A percentile compares a stretch with the other conserved stretches of the same genome.
These are phyloP conservation scores for Galleria mellonella DNA, from an alignment of 1,140 invertebrate species.

Conservation along the genomic window DNA sequence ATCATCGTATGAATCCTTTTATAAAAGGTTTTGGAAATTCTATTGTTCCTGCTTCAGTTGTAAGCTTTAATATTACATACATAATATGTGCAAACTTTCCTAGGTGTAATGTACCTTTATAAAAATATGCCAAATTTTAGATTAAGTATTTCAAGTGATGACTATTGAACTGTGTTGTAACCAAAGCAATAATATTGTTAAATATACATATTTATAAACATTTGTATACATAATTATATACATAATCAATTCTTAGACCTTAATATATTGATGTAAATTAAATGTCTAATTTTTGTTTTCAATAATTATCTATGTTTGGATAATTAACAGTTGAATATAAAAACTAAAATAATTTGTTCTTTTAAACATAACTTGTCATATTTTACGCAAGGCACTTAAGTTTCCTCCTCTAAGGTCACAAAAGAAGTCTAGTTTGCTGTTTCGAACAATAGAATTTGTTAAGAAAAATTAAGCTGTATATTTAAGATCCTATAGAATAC, in stretches of 20 bases:
- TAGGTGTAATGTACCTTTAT: conserved; percentile 32
- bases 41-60: conserved; percentile 56
- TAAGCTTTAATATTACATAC: conserved; percentile 48
- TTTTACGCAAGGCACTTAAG: not conserved
- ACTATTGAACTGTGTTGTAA: conserved; percentile 62
- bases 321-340: conserved; percentile 36
- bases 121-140: conserved; percentile 65
- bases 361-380: conserved; percentile 2
- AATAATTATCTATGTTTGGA: too few relatives aligned
- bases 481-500: conserved; percentile 12
- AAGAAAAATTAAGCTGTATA: conserved; percentile 28
- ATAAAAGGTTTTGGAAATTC: not conserved
- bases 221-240: conserved; percentile 33
- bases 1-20: too few relatives aligned
- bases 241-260: conserved; percentile 52
- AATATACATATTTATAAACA: conserved; percentile 64
- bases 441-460: conserved; percentile 10
- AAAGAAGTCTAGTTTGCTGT: conserved; percentile 15
- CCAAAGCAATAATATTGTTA: conserved; percentile 70
- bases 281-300: conserved; percentile 27
- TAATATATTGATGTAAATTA: conserved; percentile 23
- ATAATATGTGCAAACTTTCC: conserved; percentile 43
- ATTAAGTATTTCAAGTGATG: conserved; percentile 60
- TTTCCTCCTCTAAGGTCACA: conserved; percentile 20
- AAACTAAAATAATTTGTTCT: conserved; percentile 11